Percentiles rank a stretch among this genome's conserved stretches.
Conservation (phyloP, 1,140 invertebrate species). For the Agrilus planipennis region DNA sequence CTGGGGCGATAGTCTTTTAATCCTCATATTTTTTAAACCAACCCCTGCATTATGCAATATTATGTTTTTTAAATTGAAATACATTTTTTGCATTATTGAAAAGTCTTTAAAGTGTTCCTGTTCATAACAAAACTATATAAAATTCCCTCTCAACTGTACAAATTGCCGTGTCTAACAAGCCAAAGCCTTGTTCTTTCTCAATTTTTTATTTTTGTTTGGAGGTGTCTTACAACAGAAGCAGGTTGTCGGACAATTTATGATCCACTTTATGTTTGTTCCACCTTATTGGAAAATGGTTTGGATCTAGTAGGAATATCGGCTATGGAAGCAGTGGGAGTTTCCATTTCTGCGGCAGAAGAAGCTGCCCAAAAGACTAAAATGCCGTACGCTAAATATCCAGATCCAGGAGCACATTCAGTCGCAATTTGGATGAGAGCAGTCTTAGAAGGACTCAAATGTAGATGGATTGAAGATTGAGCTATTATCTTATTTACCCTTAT, state of each 20-base stretch:
- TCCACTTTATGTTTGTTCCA: constrained; percentile 33
- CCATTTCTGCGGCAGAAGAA: constrained; percentile 38
- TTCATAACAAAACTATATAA: too few species aligned
- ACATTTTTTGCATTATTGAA: too few species aligned
- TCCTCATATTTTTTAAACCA: too few species aligned
- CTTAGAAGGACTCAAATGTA: constrained; percentile 37
- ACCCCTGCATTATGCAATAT: too few species aligned
- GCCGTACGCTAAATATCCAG: constrained; percentile 31
- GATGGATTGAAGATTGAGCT: constrained; percentile 7
- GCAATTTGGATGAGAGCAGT: constrained; percentile 45
- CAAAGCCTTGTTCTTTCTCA: not conserved
- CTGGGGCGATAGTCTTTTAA: too few species aligned
- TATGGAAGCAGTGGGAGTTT: constrained; percentile 35
- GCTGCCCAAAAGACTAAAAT: constrained; percentile 28
- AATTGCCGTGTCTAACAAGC: too few species aligned
- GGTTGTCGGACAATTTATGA: constrained; percentile 48
- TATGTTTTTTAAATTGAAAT: too few species aligned
- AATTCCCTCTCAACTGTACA: too few species aligned
- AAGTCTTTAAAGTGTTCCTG: too few species aligned
- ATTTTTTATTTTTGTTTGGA: not conserved
- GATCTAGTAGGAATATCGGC: constrained; percentile 13
- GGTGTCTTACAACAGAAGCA: constrained; percentile 36
- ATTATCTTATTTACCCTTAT: not conserved
- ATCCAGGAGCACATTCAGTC: constrained; percentile 47
- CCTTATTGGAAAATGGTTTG: constrained; percentile 19